Evolutionary conservation across 1,140 invertebrate species (phyloP).

Genomic region (Eueides isabella): DNA sequence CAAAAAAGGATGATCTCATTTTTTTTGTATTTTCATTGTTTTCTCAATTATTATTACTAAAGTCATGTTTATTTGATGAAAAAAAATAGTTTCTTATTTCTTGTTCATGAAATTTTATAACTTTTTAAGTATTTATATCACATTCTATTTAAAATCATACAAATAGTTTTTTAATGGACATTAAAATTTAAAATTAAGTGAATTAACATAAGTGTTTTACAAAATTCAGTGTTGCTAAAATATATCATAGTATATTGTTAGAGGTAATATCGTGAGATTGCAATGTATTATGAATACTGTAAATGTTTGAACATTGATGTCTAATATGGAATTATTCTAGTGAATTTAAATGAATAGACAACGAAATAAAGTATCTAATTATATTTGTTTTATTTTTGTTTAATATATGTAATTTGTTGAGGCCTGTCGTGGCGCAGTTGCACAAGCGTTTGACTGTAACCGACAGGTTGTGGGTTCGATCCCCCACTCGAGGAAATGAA

Average conservation of each 20-base stretch:
- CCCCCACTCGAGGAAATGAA: too few species aligned
- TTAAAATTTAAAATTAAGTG: background rate
- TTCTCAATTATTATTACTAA: too few species aligned
- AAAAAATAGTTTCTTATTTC: too few species aligned
- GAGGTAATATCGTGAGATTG: slow-evolving; percentile 24
- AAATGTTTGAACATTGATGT: slow-evolving; percentile 32
- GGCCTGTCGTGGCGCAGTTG: too few species aligned
- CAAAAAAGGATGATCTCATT: too few species aligned
- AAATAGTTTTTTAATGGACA: background rate
- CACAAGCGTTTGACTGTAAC: too few species aligned
- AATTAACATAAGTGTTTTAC: background rate
- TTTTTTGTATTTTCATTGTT: too few species aligned
- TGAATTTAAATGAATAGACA: slow-evolving; percentile 35
- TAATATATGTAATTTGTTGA: too few species aligned
- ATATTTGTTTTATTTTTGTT: slow-evolving; percentile 20
- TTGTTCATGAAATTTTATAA: too few species aligned
- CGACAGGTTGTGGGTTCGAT: too few species aligned
- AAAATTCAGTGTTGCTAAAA: slow-evolving; percentile 24
- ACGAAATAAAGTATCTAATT: slow-evolving; percentile 35
- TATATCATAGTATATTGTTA: slow-evolving; percentile 28
- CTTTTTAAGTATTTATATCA: too few species aligned
- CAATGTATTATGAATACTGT: slow-evolving; percentile 26
- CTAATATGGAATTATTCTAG: slow-evolving; percentile 25
- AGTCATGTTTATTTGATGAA: too few species aligned
- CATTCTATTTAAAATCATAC: background rate